phyloP scores from a whole-genome alignment of 1,140 invertebrate species.

The Apis cerana region DNA sequence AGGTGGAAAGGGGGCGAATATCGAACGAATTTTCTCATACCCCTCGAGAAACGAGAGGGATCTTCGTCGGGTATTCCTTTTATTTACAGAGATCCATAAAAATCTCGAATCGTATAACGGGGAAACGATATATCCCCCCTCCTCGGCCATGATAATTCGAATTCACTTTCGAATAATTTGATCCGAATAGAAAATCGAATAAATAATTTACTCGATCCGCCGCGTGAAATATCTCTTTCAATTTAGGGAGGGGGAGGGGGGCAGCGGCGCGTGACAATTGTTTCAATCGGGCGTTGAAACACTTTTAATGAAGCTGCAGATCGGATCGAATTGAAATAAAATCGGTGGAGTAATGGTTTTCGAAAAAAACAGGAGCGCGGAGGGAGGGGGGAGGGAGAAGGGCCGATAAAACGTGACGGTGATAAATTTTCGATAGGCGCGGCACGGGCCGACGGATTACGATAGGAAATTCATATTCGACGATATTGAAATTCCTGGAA shows the following conservation, averaged over 20 bases:
- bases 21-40: slow-evolving; percentile 10
- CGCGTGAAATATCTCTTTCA: too few species aligned
- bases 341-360: slow-evolving; percentile 7
- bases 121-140: too few species aligned
- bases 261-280: not conserved
- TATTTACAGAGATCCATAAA: too few species aligned
- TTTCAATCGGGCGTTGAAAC: not conserved
- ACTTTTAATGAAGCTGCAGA: slow-evolving; percentile 9
- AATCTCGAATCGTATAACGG: too few species aligned
- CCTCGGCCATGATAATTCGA: too few species aligned
- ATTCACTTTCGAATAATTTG: too few species aligned
- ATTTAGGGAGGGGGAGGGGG: too few species aligned
- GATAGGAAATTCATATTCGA: slow-evolving; percentile 1
- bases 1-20: slow-evolving; percentile 1
- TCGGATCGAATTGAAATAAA: slow-evolving; percentile 9
- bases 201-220: too few species aligned
- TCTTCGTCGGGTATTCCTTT: not conserved
- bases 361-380: not conserved
- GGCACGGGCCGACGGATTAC: not conserved
- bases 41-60: not conserved
- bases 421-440: not conserved
- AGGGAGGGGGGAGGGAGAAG: too few species aligned
- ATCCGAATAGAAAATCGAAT: too few species aligned
- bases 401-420: not conserved
- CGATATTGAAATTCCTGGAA: not conserved